Base-by-base conservation (phyloP, 2,888 invertebrate genomes). In the Scaptomyza polygonia region DNA sequence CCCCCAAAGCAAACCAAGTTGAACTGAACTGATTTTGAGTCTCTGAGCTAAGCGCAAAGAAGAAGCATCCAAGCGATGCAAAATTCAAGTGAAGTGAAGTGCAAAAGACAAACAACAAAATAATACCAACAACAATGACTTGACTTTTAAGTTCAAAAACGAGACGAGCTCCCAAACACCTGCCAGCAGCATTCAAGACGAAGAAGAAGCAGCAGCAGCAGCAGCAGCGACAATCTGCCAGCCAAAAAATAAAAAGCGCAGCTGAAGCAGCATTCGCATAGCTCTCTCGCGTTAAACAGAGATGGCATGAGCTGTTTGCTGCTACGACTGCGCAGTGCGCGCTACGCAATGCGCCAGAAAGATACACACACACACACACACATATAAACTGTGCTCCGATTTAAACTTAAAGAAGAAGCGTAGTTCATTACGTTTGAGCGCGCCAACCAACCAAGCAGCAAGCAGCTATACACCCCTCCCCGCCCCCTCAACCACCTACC, bases 71-170 rank as follows among this genome's bases (percentile, higher is more conserved):
- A 79, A 82, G 88, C 88, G 88, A 73, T 85, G 78, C 87, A 75
- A 82, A 89, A 81, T 80, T 83, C 72, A 84, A 86, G 79, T 89
- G 85, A 89, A 89, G 85, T 89, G 88, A 88, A 88, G 88, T 89
- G 86, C 83, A 87, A 89, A 89, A 86, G 79, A 73, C 83, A 87
- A 87, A 80, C 85, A 85, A 74, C 85, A 77, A 25, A 25, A 84
- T 67, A 74, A 73, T 48, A 48, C 48, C 48, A 72, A 43, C 61
- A 61, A 55, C 53, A 54, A 82, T 85, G 80, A 80, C 78, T 80
- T 72, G 77, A 70, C 72, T 77, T 77, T 72, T 69, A 49, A 78
- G 83, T 83, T 82, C 79, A 81, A 77, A 66, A 65, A 71, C 61
- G 62, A 64, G 63, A 59, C 72, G 56, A 64, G 59, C 68, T 47